A percentile compares a stretch with the other conserved stretches of the same genome.
Conservation (phyloP, 2,888 invertebrate species). For the Mechanitis messenoides region DNA sequence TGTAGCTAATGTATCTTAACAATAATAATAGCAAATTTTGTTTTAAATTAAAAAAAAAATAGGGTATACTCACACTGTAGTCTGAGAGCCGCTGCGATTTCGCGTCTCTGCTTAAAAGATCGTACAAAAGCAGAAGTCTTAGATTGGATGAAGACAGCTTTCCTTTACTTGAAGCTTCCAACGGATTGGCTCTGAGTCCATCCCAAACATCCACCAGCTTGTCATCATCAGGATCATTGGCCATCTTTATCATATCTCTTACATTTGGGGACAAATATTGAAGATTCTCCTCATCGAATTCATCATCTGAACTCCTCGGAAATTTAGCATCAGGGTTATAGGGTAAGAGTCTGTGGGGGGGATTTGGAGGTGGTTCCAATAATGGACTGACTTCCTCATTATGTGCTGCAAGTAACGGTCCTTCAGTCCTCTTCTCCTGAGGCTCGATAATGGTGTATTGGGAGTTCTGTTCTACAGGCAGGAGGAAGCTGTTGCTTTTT, state of each 20-base stretch:
- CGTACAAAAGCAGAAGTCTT: slow-evolving; percentile 78
- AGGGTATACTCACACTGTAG: slow-evolving; percentile 68
- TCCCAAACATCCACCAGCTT: slow-evolving; percentile 60
- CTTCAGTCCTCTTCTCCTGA: slow-evolving; percentile 46
- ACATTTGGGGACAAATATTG: slow-evolving; percentile 65
- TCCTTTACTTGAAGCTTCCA: slow-evolving; percentile 61
- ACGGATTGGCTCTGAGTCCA: slow-evolving; percentile 46
- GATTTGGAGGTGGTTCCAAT: slow-evolving; percentile 52
- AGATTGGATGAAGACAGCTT: slow-evolving; percentile 78
- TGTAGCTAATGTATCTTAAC: no score
- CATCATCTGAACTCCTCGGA: slow-evolving; percentile 53
- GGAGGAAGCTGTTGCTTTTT: slow-evolving; percentile 51
- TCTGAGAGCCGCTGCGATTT: slow-evolving; percentile 79
- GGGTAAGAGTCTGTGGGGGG: slow-evolving; percentile 51
- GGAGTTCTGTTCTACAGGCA: slow-evolving; percentile 53
- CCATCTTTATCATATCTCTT: slow-evolving; percentile 62
- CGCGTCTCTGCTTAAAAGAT: slow-evolving; percentile 80
- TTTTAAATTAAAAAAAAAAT: neutral
- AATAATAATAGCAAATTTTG: neutral
- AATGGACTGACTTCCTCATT: slow-evolving; percentile 58
- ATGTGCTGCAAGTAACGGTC: slow-evolving; percentile 53
- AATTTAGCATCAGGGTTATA: slow-evolving; percentile 44
- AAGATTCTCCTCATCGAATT: slow-evolving; percentile 58
- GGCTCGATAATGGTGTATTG: slow-evolving; percentile 63
- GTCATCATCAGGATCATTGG: slow-evolving; percentile 55